Percentiles rank a stretch among this genome's conserved stretches.
These are phyloP conservation scores for Plecturocebus donacophilus DNA, from an alignment of 2,113 vertebrate genomes.

Conservation along the genomic window DNA sequence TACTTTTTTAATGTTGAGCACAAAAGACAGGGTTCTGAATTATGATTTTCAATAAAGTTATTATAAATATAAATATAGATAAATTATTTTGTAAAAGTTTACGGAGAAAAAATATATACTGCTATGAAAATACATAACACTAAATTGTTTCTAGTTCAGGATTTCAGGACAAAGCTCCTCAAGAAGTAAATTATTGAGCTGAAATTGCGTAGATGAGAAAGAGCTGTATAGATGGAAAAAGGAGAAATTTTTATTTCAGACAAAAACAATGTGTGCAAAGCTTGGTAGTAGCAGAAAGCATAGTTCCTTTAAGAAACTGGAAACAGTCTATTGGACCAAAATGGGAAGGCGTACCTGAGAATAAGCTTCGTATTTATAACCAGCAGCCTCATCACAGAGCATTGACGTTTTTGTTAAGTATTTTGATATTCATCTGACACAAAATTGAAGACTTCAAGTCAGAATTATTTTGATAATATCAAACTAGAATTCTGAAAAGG, in stretches of 20 bases:
- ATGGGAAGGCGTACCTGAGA: background rate
- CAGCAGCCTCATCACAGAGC: background rate
- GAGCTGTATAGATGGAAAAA: background rate
- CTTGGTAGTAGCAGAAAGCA: background rate
- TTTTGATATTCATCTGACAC: background rate
- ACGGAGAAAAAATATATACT: background rate
- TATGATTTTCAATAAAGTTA: background rate
- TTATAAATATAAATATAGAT: background rate
- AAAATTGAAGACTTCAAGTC: background rate
- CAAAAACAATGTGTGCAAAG: background rate
- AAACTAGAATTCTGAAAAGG: background rate
- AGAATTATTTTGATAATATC: background rate
- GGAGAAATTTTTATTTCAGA: background rate
- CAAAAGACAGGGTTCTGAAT: background rate
- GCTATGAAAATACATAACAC: background rate
- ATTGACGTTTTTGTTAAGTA: background rate
- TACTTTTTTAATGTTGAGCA: background rate
- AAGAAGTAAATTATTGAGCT: background rate
- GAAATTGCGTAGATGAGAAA: background rate
- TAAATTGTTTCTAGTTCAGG: background rate
- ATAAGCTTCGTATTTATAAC: background rate
- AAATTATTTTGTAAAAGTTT: background rate
- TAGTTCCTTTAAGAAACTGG: background rate
- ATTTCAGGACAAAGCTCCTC: background rate
- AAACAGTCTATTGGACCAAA: background rate